Conservation (phyloP, 2,888 invertebrate genomes). For the Tiliacea citrago region DNA sequence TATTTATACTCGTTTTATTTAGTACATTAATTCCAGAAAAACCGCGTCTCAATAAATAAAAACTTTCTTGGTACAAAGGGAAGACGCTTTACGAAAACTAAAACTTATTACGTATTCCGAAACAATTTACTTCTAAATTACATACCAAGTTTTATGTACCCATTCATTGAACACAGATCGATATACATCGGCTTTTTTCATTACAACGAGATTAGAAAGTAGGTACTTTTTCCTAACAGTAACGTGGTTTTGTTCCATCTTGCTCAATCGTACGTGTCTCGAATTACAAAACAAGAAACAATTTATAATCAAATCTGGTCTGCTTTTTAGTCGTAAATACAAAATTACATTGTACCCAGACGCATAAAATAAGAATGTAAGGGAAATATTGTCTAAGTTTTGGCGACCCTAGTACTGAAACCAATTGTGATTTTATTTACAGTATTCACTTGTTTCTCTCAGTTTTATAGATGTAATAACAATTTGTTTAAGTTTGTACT, state of each 20-base stretch:
- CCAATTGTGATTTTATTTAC: conserved; percentile 54
- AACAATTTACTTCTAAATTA: conserved; percentile 39
- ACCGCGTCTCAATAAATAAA: not conserved
- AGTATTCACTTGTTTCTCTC: conserved; percentile 48
- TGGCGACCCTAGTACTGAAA: conserved; percentile 37
- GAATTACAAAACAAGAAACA: conserved; percentile 50
- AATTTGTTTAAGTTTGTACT: conserved; percentile 51
- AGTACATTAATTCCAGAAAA: not conserved
- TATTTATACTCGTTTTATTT: too few species aligned
- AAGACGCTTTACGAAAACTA: not conserved
- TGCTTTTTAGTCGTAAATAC: conserved; percentile 62
- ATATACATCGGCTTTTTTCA: conserved; percentile 39
- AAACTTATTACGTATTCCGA: conserved; percentile 4
- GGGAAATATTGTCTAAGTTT: conserved; percentile 56
- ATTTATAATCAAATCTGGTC: conserved; percentile 63
- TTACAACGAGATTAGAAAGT: conserved; percentile 50
- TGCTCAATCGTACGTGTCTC: conserved; percentile 52
- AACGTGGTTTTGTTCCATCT: conserved; percentile 42
- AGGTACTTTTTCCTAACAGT: conserved; percentile 29
- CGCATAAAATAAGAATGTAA: conserved; percentile 46
- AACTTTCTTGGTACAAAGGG: not conserved
- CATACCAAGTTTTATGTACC: conserved; percentile 12
- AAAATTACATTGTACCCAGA: conserved; percentile 54
- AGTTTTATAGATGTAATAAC: conserved; percentile 52
- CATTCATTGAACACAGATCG: conserved; percentile 25